Conservation (phyloP, 2,113 vertebrate genomes). For the Rhizomys pruinosus region DNA sequence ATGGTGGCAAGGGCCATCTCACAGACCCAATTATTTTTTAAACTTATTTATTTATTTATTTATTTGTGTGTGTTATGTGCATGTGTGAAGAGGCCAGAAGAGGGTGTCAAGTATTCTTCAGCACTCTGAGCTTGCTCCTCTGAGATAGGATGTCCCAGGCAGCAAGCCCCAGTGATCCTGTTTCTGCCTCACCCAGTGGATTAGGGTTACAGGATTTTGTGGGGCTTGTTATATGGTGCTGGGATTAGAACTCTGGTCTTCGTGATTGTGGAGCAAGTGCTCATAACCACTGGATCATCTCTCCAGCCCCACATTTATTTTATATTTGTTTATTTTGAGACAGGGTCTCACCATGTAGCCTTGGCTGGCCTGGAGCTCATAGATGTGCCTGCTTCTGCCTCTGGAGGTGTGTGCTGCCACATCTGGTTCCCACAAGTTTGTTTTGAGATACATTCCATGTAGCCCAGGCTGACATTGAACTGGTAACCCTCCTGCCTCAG, state of each 20-base stretch:
- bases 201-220: background rate
- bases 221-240: background rate
- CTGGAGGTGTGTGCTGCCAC: background rate
- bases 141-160: background rate
- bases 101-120: background rate
- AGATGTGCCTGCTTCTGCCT: background rate
- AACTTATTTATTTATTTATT: background rate
- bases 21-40: background rate
- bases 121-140: background rate
- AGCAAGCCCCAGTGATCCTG: background rate
- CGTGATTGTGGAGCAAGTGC: background rate
- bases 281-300: background rate
- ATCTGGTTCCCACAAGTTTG: background rate
- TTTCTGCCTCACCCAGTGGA: background rate
- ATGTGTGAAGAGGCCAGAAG: background rate
- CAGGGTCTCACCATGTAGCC: background rate
- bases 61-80: background rate
- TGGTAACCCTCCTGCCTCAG: background rate
- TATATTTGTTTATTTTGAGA: background rate
- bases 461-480: background rate
- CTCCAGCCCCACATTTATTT: background rate
- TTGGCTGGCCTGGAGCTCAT: background rate
- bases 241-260: background rate
- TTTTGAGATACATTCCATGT: background rate
- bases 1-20: background rate